Conservation (phyloP, 2,113 vertebrate species). For the Micronisus gabar region DNA sequence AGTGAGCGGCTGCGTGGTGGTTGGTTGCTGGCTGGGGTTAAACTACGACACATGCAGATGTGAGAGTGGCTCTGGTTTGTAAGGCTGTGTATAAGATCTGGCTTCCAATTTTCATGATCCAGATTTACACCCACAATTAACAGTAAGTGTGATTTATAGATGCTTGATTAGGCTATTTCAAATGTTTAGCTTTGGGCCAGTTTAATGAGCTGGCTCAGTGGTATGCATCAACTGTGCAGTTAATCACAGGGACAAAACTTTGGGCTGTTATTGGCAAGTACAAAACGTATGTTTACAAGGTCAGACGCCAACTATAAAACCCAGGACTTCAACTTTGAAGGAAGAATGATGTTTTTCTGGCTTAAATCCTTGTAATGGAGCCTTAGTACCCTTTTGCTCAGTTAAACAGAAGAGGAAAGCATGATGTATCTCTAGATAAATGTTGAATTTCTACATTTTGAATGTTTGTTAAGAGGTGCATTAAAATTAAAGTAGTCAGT, state of each 20-base stretch:
- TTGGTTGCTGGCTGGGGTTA: too few species aligned
- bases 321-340: neutral
- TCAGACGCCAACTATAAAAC: neutral
- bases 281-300: neutral
- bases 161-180: neutral
- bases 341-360: neutral
- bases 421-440: neutral
- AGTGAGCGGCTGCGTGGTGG: too few species aligned
- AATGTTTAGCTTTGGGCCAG: slow-evolving; percentile 1
- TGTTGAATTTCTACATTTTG: neutral
- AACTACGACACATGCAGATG: neutral
- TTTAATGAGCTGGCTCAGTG: slow-evolving; percentile 3
- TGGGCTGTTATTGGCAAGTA: neutral
- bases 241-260: neutral
- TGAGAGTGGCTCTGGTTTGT: neutral
- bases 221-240: neutral
- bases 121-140: neutral
- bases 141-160: neutral
- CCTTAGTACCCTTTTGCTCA: neutral
- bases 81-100: neutral
- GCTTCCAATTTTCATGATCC: neutral
- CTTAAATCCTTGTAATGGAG: neutral
- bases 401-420: neutral
- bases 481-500: neutral
- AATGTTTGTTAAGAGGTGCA: neutral